Base-by-base conservation (phyloP, 2,888 invertebrate species). In the Plutella xylostella region DNA sequence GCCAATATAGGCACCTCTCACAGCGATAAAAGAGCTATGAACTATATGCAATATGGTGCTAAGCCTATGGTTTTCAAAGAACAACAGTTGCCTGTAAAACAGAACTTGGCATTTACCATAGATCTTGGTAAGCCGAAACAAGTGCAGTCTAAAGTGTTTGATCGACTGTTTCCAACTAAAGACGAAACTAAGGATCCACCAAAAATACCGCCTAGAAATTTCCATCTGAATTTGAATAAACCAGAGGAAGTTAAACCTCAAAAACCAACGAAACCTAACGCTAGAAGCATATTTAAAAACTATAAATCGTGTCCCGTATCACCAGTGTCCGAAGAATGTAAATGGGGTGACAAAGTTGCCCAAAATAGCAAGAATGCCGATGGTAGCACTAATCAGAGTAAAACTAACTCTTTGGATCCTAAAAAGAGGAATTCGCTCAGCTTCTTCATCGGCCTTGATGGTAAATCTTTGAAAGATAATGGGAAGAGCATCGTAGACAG, bases 241-340 rank as follows among this genome's bases (percentile, higher is more conserved):
- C 49, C 55, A 5, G 74, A 78, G 2, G 80, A 82, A 55, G 70
- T 70, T 1, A 70, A 70, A 46, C 60, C 62, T 1, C 17, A 42
- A 0, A 75, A 72, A 54, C 55, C 63, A 0, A 57, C 66, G 0
- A 83, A 83, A 53, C 68, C 79, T 0, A 77, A 71, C 22, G 64
- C 74, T 9, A 65, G 85, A 12, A 87, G 88, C 55, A 88, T 88
- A 45, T 78, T 88, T 39, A 88, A 88, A 53, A 87, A 88, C 55
- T 88, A 91, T 52, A 92, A 92, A 57, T 92, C 92, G 4, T 88
- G 93, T 53, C 93, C 93, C 0, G 92, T 93, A 0, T 92, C 92
- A 0, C 93, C 93, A 0, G 92, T 93, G 0, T 92, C 90, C 43
- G 93, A 93, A 61, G 92, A 93, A 60, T 86, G 90, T 30, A 89